Percentiles rank a stretch among this genome's conserved stretches.
These are phyloP conservation scores for Siderastrea radians DNA, from an alignment of 92 coral and sea anemone genomes.

Conservation along the genomic window DNA sequence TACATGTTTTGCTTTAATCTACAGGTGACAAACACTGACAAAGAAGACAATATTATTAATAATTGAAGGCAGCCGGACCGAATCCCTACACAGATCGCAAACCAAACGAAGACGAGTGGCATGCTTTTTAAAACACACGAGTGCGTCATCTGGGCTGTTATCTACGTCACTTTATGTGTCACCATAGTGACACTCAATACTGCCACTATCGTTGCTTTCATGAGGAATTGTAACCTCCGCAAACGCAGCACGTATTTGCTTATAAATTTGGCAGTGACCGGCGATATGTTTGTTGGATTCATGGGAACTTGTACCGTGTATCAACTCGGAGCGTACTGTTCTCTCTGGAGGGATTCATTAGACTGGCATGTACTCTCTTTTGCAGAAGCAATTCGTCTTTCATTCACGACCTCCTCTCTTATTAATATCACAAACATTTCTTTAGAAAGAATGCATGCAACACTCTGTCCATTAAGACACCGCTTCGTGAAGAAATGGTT, in stretches of 20 bases:
- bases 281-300: conserved; percentile 13
- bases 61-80: neutral
- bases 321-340: conserved; percentile 17
- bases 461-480: neutral
- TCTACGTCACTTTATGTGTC: conserved; percentile 5
- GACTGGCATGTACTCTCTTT: neutral
- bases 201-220: neutral
- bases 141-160: conserved; percentile 14
- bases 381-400: neutral
- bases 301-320: conserved; percentile 2
- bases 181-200: conserved; percentile 17
- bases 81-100: neutral
- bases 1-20: too few species aligned
- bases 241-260: conserved; percentile 23
- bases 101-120: neutral
- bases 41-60: too few species aligned
- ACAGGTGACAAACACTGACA: too few species aligned
- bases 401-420: neutral
- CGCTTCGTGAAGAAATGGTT: neutral
- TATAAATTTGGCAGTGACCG: conserved; percentile 1
- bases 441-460: conserved; percentile 21
- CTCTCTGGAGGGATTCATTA: neutral
- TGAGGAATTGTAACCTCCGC: conserved; percentile 6
- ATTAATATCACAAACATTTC: conserved; percentile 14
- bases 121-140: conserved; percentile 14